Conservation (phyloP, 2,113 vertebrate species). For the Argyrosomus japonicus region DNA sequence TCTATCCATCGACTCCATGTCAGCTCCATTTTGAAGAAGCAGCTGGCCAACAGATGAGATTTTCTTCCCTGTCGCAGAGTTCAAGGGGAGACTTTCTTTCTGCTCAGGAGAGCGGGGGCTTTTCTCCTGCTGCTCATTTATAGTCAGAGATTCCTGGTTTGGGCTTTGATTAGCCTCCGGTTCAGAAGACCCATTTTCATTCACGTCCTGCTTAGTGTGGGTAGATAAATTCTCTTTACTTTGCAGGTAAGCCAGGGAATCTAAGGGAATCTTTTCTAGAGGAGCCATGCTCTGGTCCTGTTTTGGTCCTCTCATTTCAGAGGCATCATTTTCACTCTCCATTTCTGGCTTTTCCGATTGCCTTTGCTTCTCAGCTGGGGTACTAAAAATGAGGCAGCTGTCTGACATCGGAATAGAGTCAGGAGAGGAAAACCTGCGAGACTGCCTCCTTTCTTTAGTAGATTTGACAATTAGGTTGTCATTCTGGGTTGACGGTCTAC, state of each 20-base stretch:
- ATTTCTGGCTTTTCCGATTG: background rate
- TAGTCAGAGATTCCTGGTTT: conserved; percentile 39
- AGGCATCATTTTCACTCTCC: background rate
- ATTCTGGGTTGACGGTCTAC: accelerated
- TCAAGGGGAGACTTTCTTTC: background rate
- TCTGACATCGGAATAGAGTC: conserved; percentile 37
- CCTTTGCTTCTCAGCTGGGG: background rate
- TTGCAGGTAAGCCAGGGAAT: background rate
- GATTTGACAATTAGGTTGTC: background rate
- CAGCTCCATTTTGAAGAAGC: background rate
- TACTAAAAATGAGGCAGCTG: conserved; percentile 27
- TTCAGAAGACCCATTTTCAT: conserved; percentile 64
- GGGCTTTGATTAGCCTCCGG: conserved; percentile 54
- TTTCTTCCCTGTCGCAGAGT: background rate
- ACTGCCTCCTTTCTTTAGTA: background rate
- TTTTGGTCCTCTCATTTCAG: background rate
- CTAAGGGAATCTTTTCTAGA: background rate
- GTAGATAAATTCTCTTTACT: background rate
- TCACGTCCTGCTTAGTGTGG: background rate
- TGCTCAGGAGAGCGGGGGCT: background rate
- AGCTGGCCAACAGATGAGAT: accelerated
- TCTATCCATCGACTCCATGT: background rate
- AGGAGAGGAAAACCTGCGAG: background rate
- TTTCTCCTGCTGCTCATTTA: conserved; percentile 2
- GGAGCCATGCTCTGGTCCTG: background rate